phyloP scores from a whole-genome alignment of 2,888 invertebrate genomes.

The Coelogynopora nodosa region DNA sequence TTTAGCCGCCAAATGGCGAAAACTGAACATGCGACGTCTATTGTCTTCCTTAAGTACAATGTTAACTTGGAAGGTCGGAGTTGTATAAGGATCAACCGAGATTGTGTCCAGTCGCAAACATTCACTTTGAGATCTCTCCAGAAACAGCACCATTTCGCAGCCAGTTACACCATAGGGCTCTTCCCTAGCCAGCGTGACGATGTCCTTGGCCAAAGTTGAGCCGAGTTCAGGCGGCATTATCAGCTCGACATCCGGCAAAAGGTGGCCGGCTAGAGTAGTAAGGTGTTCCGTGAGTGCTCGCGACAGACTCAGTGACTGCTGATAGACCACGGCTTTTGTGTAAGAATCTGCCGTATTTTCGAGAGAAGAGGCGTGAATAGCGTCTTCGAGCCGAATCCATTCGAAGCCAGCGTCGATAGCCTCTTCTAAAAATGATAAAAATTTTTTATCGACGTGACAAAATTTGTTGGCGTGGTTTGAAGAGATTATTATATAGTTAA shows the following conservation, averaged over 20 bases:
- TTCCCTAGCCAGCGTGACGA: neutral
- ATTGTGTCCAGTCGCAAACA: neutral
- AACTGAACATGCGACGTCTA: neutral
- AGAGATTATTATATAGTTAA: no score
- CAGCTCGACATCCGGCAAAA: neutral
- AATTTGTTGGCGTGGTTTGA: no score
- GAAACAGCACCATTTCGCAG: neutral
- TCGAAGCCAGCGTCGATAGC: neutral
- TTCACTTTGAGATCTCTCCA: neutral
- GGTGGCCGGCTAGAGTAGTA: neutral
- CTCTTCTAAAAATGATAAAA: neutral
- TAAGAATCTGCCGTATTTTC: neutral
- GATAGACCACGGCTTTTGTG: neutral
- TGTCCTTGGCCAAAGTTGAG: neutral
- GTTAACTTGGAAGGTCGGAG: neutral
- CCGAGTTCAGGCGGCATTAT: neutral
- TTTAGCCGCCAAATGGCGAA: neutral
- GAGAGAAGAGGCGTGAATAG: neutral
- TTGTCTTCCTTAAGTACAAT: neutral
- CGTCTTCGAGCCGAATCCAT: neutral
- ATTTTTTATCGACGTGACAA: no score
- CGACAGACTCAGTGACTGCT: neutral
- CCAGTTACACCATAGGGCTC: neutral
- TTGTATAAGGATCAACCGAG: neutral
- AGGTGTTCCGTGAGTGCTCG: neutral